phyloP scores from a whole-genome alignment of 1,140 invertebrate genomes.

The Papilio machaon region DNA sequence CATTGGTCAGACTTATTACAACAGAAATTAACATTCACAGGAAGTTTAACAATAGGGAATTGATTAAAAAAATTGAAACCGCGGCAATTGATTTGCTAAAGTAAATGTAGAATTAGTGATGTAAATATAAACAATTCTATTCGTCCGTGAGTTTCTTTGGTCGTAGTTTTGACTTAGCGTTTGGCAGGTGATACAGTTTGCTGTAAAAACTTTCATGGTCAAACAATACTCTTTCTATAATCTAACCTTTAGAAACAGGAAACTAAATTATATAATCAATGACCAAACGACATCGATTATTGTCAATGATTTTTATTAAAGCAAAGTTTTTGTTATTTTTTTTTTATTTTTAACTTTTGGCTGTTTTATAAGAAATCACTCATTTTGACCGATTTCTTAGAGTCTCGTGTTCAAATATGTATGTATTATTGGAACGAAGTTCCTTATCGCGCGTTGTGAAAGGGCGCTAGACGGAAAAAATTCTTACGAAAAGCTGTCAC shows the following conservation, averaged over 20 bases:
- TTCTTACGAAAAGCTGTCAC: no score
- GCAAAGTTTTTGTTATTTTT: not conserved
- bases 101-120: constrained; percentile 23
- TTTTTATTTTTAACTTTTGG: not conserved
- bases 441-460: no score
- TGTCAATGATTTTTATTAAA: not conserved
- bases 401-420: not conserved
- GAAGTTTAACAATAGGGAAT: constrained; percentile 21
- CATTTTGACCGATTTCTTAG: not conserved
- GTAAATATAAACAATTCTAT: constrained; percentile 24
- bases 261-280: not conserved
- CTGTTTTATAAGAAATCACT: not conserved
- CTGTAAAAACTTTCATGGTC: constrained; percentile 24
- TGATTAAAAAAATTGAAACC: constrained; percentile 25
- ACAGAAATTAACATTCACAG: not conserved
- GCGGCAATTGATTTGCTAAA: constrained; percentile 17
- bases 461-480: no score
- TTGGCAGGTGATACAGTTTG: not conserved
- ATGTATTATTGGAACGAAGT: no score
- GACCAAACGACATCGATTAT: not conserved
- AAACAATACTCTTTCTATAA: not conserved
- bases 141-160: constrained; percentile 8
- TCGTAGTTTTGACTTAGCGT: not conserved
- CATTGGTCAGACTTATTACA: not conserved
- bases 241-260: constrained; percentile 19